Conservation (phyloP, 2,113 vertebrate genomes). For the Columba livia region DNA sequence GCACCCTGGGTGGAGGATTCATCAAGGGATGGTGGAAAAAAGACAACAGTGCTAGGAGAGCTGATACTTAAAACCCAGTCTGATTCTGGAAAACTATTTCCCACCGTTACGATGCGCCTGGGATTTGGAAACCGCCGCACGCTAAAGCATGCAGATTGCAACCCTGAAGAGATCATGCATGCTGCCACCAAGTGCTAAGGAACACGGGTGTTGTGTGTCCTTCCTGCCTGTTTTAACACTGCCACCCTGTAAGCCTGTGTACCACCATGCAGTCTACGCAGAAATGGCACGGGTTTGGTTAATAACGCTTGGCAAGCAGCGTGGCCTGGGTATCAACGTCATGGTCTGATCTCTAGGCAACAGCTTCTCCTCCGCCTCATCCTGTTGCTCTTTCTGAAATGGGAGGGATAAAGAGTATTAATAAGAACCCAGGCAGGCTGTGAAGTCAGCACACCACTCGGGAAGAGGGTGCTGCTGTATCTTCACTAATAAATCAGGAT, state of each 20-base stretch:
- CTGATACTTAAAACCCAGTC: not conserved
- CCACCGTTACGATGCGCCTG: not conserved
- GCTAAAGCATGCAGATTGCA: not conserved
- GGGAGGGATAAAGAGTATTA: not conserved
- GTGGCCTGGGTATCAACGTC: not conserved
- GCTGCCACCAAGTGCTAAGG: not conserved
- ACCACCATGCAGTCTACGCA: not conserved
- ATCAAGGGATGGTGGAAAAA: not conserved
- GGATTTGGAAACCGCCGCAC: not conserved
- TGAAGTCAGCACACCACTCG: not conserved
- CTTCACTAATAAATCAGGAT: slow-evolving; percentile 6
- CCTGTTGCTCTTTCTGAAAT: not conserved
- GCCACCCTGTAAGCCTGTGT: not conserved
- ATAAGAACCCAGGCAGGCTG: not conserved
- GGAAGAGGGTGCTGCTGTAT: not conserved
- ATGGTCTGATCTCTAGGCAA: not conserved
- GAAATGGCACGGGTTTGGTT: not conserved
- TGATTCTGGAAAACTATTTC: not conserved
- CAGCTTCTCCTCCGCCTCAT: not conserved
- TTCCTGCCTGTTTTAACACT: not conserved
- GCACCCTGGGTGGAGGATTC: not conserved
- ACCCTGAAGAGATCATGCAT: fast-evolving
- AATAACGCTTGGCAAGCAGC: not conserved
- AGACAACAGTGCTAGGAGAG: not conserved
- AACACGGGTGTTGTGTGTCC: fast-evolving